Base-by-base conservation (phyloP, 1,140 invertebrate species). In the Vanessa tameamea region DNA sequence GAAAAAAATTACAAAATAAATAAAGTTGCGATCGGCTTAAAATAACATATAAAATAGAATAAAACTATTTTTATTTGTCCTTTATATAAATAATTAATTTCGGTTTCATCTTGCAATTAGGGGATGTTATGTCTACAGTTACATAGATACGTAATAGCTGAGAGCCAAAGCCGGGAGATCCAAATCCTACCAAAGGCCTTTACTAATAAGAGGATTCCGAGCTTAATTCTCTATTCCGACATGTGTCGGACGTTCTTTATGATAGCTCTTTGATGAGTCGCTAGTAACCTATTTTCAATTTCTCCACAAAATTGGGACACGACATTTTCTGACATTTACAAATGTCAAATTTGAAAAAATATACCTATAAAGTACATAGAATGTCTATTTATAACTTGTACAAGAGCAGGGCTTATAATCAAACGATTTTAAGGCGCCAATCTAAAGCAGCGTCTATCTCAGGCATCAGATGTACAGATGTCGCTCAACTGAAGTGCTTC, bases 381-480 rank as follows among this genome's bases (percentile, higher is more conserved):
- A 13, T 57, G 23, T 20, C 7, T 57, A 23, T 23, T 26, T 57
- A 57, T 57, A 57, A n/a, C 2, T 7, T n/a, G 51, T 57, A 23
- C 16, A 26, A 23, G 23, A 20, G 20, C 20, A 55, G 23, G 53
- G 14, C 31, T 61, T 37, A 61, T 61, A 15, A 26, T 37, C 26
- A 37, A 61, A 31, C 12, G 57, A 69, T 43, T 69, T 57, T 50
- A 69, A 69, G 63, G 65, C 63, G 53, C 26, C 61, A 47, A 64
- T 71, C 20, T 68, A 26, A 69, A 72, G 64, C 43, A 51, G 59
- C 76, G 79, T 75, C 80, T 79, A 86, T 87, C 79, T 79, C 70
- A 78, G 78, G 78, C 76, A 86, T 85, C 80, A 75, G 80, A 82
- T 79, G 77, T 84, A 83, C 80, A 79, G 82, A 85, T 80, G 82